A percentile compares a stretch with the other conserved stretches of the same genome.
phyloP scores from a whole-genome alignment of 2,113 vertebrate species.

The Recurvirostra avosetta region DNA sequence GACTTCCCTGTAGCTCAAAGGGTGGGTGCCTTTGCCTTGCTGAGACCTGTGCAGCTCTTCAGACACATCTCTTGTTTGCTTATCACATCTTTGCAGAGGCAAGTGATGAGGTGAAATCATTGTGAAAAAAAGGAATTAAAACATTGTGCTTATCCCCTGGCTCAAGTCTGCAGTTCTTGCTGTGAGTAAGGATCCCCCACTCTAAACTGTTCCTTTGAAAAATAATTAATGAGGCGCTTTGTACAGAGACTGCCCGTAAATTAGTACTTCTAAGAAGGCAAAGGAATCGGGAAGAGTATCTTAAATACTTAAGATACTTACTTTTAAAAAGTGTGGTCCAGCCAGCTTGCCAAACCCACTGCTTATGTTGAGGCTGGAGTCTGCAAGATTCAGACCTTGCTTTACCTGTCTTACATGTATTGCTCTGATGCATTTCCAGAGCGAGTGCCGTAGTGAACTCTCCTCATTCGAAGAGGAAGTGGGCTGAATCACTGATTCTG shows the following conservation, averaged over 20 bases:
- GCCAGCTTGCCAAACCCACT: not conserved
- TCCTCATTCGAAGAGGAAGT: not conserved
- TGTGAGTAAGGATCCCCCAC: not conserved
- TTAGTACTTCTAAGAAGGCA: not conserved
- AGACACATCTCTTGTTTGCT: not conserved
- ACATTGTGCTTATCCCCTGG: not conserved
- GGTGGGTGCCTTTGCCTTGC: not conserved
- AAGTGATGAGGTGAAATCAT: not conserved
- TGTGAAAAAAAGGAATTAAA: not conserved
- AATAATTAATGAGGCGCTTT: not conserved
- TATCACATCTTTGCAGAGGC: not conserved
- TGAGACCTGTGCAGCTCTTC: not conserved
- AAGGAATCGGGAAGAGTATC: not conserved
- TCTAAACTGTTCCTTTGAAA: not conserved
- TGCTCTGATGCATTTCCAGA: not conserved
- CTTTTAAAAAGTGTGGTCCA: fast-evolving
- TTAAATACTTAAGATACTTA: not conserved
- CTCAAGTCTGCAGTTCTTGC: not conserved
- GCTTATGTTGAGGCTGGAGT: not conserved
- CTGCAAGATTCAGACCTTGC: not conserved
- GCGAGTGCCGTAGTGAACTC: not conserved
- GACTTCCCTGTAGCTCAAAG: not conserved
- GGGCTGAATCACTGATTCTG: not conserved
- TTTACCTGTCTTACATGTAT: not conserved
- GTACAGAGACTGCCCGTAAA: not conserved